A percentile compares a stretch with the other conserved stretches of the same genome.
Evolutionary conservation across 1,140 invertebrate genomes (phyloP).

Genomic region (Potamilus streckersoni): DNA sequence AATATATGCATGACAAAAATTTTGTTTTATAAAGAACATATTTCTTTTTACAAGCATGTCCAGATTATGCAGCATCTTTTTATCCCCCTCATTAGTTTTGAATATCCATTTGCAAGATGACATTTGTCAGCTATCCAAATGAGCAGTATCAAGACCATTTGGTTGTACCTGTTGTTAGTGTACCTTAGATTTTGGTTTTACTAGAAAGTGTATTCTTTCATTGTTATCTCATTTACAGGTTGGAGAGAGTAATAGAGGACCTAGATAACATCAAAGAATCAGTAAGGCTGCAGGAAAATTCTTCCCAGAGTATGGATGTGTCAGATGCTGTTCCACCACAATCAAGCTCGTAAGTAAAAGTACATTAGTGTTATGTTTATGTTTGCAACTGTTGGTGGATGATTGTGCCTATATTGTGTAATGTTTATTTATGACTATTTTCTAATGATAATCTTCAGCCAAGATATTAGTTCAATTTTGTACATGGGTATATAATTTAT

Average conservation of each 20-base stretch:
- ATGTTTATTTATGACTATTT: constrained; percentile 2
- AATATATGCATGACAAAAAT: no score
- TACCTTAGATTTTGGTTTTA: neutral
- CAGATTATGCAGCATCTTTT: no score
- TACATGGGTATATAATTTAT: no score
- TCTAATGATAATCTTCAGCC: neutral
- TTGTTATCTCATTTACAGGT: constrained; percentile 26
- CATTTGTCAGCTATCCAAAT: no score
- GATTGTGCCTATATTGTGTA: neutral
- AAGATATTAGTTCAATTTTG: no score
- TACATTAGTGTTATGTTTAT: no score
- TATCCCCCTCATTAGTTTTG: no score
- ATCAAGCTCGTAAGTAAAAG: neutral
- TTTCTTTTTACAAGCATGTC: no score
- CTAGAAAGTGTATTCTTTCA: neutral
- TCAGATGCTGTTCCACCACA: neutral
- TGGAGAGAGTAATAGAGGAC: constrained; percentile 57
- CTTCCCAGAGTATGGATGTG: constrained; percentile 1
- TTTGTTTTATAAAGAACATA: no score
- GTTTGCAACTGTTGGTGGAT: neutral
- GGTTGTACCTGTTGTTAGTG: no score
- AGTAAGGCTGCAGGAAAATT: constrained; percentile 15
- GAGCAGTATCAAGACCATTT: no score
- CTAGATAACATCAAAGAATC: constrained; percentile 56
- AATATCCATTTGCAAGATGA: no score